Evolutionary conservation across 2,888 invertebrate species (phyloP).

Genomic region (Acleris holmiana): DNA sequence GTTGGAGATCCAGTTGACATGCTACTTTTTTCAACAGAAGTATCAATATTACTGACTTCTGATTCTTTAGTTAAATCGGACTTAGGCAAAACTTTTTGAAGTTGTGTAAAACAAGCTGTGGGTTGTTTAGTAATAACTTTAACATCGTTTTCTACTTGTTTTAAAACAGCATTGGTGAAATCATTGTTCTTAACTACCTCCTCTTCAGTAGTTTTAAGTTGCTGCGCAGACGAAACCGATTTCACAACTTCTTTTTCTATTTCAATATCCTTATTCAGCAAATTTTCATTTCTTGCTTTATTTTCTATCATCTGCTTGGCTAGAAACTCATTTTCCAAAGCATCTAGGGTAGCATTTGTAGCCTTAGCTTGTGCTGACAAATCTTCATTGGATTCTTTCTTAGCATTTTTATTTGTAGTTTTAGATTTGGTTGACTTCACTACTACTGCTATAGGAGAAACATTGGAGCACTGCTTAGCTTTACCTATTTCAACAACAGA

Average conservation of each 20-base stretch:
- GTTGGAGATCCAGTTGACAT: constrained; percentile 57
- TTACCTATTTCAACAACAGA: constrained; percentile 67
- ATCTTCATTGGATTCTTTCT: constrained; percentile 46
- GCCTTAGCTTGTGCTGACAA: constrained; percentile 62
- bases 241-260: constrained; percentile 39
- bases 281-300: constrained; percentile 66
- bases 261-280: constrained; percentile 63
- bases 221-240: constrained; percentile 2
- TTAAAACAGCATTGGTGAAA: not conserved
- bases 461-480: constrained; percentile 69
- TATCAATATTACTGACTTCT: not conserved
- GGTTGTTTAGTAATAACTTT: not conserved
- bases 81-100: not conserved
- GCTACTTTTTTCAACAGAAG: constrained; percentile 47
- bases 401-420: constrained; percentile 43
- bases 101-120: not conserved
- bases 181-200: constrained; percentile 8
- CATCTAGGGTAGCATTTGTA: constrained; percentile 65
- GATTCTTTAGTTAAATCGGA: not conserved
- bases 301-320: constrained; percentile 60
- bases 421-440: constrained; percentile 66
- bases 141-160: not conserved
- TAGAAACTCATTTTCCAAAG: constrained; percentile 73
- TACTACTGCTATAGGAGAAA: constrained; percentile 68
- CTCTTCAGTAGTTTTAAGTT: constrained; percentile 4